phyloP scores from a whole-genome alignment of 2,888 invertebrate species.

The Nowickia ferox region DNA sequence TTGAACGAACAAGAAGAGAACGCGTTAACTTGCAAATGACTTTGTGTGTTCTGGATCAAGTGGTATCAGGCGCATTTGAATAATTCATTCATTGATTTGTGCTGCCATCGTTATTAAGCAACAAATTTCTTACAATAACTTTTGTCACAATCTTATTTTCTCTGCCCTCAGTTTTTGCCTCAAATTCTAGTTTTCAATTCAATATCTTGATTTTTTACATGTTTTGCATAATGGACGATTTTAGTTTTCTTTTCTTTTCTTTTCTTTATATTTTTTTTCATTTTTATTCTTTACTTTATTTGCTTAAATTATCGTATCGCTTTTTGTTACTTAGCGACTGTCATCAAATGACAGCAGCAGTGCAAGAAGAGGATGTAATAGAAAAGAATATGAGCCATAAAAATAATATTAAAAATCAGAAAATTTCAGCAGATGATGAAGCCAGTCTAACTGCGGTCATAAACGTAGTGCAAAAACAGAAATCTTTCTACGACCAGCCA shows the following conservation, averaged over 20 bases:
- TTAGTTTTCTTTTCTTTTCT: conserved; percentile 20
- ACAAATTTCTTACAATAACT: conserved; percentile 61
- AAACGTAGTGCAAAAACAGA: not conserved
- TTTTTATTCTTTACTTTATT: not conserved
- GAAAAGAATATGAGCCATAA: conserved; percentile 44
- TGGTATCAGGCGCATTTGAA: conserved; percentile 57
- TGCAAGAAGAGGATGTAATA: conserved; percentile 56
- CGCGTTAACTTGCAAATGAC: conserved; percentile 60
- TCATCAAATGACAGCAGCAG: conserved; percentile 56
- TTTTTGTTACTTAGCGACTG: conserved; percentile 48
- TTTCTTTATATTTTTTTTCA: not conserved
- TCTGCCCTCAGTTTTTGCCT: conserved; percentile 30
- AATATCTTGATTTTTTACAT: conserved; percentile 41
- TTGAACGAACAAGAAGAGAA: not conserved
- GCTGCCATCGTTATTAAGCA: conserved; percentile 59
- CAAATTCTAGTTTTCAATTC: conserved; percentile 25
- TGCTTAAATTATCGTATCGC: conserved; percentile 54
- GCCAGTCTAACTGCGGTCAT: not conserved
- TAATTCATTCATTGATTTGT: conserved; percentile 70
- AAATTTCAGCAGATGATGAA: conserved; percentile 7
- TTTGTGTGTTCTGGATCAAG: conserved; percentile 51
- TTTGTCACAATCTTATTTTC: conserved; percentile 1
- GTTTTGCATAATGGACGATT: conserved; percentile 55
- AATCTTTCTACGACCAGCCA: not conserved
- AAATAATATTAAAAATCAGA: conserved; percentile 35